Percentiles rank a stretch among this genome's conserved stretches.
These are phyloP conservation scores for Zoanthus gigantus DNA, from an alignment of 92 coral and sea anemone genomes.

Conservation along the genomic window DNA sequence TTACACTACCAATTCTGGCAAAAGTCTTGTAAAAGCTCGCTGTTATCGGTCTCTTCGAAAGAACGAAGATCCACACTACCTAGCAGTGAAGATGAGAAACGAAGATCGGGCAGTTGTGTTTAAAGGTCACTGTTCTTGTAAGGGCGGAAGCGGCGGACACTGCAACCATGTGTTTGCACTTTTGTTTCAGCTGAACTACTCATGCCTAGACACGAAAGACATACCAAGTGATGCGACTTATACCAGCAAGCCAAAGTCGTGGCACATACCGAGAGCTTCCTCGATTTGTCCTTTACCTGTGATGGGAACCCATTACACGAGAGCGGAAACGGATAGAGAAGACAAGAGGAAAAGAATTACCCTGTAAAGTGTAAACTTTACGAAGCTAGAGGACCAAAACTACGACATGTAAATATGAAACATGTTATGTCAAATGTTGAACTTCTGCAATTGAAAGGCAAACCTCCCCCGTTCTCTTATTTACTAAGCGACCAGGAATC, in stretches of 20 bases:
- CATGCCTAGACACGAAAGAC: conserved; percentile 32
- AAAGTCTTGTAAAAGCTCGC: not conserved
- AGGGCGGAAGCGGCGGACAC: conserved; percentile 36
- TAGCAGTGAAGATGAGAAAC: conserved; percentile 19
- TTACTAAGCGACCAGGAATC: conserved; percentile 58
- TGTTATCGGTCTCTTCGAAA: conserved; percentile 28
- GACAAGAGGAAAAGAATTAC: conserved; percentile 27
- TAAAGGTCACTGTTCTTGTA: conserved; percentile 18
- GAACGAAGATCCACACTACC: conserved; percentile 52
- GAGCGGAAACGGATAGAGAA: conserved; percentile 47
- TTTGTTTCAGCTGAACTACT: conserved; percentile 51
- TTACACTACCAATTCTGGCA: not conserved
- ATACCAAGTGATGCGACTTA: conserved; percentile 50
- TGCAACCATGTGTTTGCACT: conserved; percentile 56
- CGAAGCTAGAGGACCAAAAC: not conserved
- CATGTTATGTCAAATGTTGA: conserved; percentile 24
- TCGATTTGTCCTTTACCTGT: conserved; percentile 61
- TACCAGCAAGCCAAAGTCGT: conserved; percentile 58
- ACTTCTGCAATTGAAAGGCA: conserved; percentile 42
- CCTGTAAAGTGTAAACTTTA: too few relatives aligned
- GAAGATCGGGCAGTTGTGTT: conserved; percentile 2
- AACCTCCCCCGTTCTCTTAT: conserved; percentile 57
- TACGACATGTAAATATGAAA: too few relatives aligned
- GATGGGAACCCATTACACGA: conserved; percentile 62
- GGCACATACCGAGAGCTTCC: conserved; percentile 62